Evolutionary conservation across 1,140 invertebrate genomes (phyloP).

Genomic region (Xylocopa sonorina): DNA sequence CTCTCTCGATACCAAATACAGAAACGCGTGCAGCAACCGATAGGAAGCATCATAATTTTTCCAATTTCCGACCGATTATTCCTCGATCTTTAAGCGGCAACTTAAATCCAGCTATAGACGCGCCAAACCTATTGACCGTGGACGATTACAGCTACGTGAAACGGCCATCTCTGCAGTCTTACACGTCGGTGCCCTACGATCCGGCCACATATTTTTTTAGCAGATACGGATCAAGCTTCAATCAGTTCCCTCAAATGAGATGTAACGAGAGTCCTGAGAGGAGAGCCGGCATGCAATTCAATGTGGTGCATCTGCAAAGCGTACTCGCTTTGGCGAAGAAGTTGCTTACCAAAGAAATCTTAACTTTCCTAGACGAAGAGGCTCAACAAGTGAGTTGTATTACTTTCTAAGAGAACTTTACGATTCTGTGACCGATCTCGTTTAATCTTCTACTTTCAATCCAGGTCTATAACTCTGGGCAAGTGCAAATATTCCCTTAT

Average conservation of each 20-base stretch:
- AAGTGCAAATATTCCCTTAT: slow-evolving; percentile 91
- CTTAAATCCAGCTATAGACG: slow-evolving; percentile 83
- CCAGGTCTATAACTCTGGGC: slow-evolving; percentile 77
- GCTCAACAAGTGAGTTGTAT: slow-evolving; percentile 87
- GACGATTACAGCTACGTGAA: slow-evolving; percentile 76
- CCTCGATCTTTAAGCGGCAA: slow-evolving; percentile 95
- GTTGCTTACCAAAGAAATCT: slow-evolving; percentile 92
- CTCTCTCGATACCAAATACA: slow-evolving; percentile 77
- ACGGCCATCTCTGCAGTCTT: slow-evolving; percentile 84
- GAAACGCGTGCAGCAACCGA: slow-evolving; percentile 80
- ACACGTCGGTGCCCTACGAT: slow-evolving; percentile 88
- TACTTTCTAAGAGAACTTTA: slow-evolving; percentile 11
- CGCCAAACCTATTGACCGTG: slow-evolving; percentile 67
- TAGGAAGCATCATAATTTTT: slow-evolving; percentile 85
- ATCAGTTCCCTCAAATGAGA: slow-evolving; percentile 91
- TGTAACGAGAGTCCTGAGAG: slow-evolving; percentile 87
- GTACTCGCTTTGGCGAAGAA: slow-evolving; percentile 92
- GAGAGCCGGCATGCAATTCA: slow-evolving; percentile 85
- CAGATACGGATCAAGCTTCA: slow-evolving; percentile 96
- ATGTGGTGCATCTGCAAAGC: slow-evolving; percentile 89
- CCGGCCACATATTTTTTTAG: slow-evolving; percentile 93
- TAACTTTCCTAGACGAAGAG: slow-evolving; percentile 92
- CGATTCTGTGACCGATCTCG: slow-evolving; percentile 15
- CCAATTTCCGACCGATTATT: slow-evolving; percentile 92
- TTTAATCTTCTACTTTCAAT: slow-evolving; percentile 7